These are phyloP conservation scores for Sylvia borin DNA, from an alignment of 2,797 vertebrate genomes.

Conservation along the genomic window DNA sequence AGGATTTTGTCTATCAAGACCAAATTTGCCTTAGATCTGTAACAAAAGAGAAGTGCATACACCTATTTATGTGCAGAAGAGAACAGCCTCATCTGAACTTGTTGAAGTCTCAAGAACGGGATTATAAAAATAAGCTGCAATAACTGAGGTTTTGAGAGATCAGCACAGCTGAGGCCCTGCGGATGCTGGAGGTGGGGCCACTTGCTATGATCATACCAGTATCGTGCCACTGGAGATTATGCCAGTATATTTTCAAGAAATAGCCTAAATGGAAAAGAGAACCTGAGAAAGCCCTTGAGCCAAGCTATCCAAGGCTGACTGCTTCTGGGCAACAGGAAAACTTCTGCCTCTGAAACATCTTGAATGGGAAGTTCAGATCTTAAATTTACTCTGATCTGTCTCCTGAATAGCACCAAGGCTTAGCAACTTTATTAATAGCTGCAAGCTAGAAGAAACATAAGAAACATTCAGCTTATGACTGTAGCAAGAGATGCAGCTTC, in stretches of 20 bases:
- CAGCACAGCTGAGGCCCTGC: neutral
- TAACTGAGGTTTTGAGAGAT: neutral
- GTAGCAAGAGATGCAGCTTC: neutral
- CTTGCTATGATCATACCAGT: neutral
- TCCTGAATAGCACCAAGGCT: neutral
- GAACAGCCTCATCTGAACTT: neutral
- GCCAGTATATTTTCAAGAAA: neutral
- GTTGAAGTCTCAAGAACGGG: neutral
- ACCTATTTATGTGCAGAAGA: neutral
- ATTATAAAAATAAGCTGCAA: neutral
- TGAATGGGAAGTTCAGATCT: neutral
- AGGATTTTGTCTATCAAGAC: neutral
- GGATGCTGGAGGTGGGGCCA: neutral
- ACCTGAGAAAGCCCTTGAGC: neutral
- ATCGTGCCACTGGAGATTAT: neutral
- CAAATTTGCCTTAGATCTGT: neutral
- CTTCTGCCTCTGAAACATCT: neutral
- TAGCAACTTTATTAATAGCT: slow-evolving; percentile 3
- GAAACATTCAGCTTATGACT: neutral
- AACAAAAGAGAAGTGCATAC: neutral
- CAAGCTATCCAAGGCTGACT: neutral
- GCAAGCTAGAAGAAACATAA: neutral
- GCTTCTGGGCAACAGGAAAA: neutral
- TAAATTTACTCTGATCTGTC: neutral
- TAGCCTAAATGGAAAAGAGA: neutral